phyloP scores from a whole-genome alignment of 2,113 vertebrate species.

The Parus major region DNA sequence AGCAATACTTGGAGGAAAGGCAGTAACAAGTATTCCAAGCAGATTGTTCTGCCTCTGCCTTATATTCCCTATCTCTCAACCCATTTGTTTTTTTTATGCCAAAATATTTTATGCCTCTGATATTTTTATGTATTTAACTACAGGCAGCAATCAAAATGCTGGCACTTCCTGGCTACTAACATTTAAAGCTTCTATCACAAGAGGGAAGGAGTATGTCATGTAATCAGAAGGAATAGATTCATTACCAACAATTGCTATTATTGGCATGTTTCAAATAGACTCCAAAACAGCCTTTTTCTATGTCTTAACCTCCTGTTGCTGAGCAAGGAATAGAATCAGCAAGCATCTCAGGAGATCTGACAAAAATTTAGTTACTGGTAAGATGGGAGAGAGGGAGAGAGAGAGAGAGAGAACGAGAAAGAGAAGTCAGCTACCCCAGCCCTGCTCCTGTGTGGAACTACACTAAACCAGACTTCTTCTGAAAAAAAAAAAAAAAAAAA shows the following conservation, averaged over 20 bases:
- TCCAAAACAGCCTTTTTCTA: constrained; percentile 3
- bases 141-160: constrained; percentile 33
- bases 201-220: background rate
- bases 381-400: background rate
- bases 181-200: constrained; percentile 20
- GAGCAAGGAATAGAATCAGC: constrained; percentile 8
- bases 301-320: constrained; percentile 1
- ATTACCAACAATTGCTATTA: constrained; percentile 46
- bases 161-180: constrained; percentile 30
- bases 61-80: background rate
- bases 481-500: background rate
- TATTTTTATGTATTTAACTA: constrained; percentile 39
- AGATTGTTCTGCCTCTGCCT: background rate
- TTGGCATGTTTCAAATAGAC: constrained; percentile 10
- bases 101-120: constrained; percentile 16
- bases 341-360: background rate
- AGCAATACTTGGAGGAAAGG: background rate
- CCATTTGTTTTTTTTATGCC: background rate
- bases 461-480: background rate
- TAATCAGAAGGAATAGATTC: constrained; percentile 1
- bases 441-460: background rate
- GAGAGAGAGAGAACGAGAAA: too few relatives aligned
- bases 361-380: background rate
- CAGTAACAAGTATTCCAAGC: background rate
- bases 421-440: background rate